A percentile compares a stretch with the other conserved stretches of the same genome.
These are phyloP conservation scores for Charadrius vociferus DNA, from an alignment of 2,113 vertebrate genomes.

Conservation along the genomic window DNA sequence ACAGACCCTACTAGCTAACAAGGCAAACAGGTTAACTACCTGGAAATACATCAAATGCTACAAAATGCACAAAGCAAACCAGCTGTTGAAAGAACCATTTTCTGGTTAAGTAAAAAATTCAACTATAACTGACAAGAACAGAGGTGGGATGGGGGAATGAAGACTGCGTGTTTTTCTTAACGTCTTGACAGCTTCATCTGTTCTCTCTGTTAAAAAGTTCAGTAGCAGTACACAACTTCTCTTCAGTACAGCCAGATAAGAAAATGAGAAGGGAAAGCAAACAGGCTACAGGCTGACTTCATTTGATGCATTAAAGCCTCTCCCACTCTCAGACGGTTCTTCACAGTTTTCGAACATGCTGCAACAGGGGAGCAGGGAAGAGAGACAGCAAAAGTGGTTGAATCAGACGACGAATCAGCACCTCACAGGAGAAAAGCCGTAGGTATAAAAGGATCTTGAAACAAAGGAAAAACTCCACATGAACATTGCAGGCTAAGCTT, in stretches of 20 bases:
- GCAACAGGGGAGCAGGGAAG: neutral
- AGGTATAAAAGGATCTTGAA: neutral
- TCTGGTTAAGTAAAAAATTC: neutral
- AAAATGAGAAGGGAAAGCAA: neutral
- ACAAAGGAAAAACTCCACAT: neutral
- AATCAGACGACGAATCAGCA: neutral
- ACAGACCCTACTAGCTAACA: neutral
- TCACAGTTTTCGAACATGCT: neutral
- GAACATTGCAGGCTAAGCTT: neutral
- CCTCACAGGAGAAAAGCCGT: neutral
- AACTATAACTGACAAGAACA: neutral
- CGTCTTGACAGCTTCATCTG: neutral
- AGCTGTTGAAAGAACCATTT: neutral
- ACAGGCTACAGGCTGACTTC: neutral
- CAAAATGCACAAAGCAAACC: neutral
- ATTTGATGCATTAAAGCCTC: neutral
- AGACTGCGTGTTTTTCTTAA: neutral
- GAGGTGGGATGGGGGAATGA: neutral
- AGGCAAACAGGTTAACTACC: neutral
- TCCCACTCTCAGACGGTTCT: neutral
- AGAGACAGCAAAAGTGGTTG: neutral
- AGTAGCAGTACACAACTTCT: neutral
- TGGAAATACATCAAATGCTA: neutral
- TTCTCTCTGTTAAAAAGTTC: neutral
- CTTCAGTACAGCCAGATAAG: neutral